Conservation (phyloP, 2,888 invertebrate species). For the Nephrotoma flavescens region DNA sequence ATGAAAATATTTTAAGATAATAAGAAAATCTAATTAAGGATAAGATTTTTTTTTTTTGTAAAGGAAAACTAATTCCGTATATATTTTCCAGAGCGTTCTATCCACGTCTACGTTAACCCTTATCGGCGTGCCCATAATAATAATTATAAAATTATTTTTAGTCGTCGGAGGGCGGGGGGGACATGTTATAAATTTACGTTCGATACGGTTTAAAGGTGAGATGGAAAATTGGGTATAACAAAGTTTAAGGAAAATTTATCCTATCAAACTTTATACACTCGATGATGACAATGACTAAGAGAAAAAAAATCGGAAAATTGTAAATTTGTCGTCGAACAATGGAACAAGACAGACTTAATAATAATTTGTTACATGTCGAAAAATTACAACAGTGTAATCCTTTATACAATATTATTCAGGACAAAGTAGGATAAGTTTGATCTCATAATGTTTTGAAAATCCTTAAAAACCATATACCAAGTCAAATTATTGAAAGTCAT, state of each 20-base stretch:
- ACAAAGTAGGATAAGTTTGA: neutral
- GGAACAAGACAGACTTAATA: neutral
- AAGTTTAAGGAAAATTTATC: neutral
- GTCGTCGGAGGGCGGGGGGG: neutral
- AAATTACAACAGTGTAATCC: neutral
- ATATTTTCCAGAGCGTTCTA: neutral
- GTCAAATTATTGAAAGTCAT: neutral
- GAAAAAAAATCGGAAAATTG: neutral
- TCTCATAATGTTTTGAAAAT: neutral
- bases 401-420: neutral
- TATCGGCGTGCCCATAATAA: neutral
- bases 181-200: neutral
- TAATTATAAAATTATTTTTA: neutral
- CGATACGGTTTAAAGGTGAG: neutral
- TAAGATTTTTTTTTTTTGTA: neutral
- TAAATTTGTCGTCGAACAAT: neutral
- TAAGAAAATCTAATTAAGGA: neutral
- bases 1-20: neutral
- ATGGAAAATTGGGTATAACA: neutral
- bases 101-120: neutral
- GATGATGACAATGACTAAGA: neutral
- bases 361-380: neutral
- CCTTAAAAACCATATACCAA: neutral
- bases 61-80: neutral
- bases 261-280: neutral